These are phyloP conservation scores for Astropecten irregularis DNA, from an alignment of 53 echinoderm and acorn worm species.

Conservation along the genomic window DNA sequence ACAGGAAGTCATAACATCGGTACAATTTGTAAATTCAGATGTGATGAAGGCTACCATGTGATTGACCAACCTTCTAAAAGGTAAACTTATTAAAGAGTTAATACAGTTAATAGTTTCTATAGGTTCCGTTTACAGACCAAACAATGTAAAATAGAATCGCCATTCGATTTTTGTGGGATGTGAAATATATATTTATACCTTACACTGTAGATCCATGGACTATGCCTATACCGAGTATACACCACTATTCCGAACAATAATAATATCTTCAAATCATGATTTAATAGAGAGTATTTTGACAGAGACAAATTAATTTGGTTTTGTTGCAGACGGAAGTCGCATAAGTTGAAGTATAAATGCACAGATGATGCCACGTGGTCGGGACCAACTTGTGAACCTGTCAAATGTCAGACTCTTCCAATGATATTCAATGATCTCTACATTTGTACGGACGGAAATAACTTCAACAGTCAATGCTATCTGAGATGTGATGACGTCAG, in stretches of 20 bases:
- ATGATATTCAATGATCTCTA: constrained; percentile 62
- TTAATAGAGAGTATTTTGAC: too few relatives aligned
- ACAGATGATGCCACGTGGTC: constrained; percentile 66
- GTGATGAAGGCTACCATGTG: constrained; percentile 73
- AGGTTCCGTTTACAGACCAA: too few relatives aligned
- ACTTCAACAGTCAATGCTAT: constrained; percentile 72
- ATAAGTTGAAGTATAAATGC: constrained; percentile 62
- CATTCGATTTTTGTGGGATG: too few relatives aligned
- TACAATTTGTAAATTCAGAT: constrained; percentile 71
- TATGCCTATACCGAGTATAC: too few relatives aligned
- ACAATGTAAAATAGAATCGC: too few relatives aligned
- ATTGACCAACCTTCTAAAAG: constrained; percentile 37
- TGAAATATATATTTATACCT: too few relatives aligned
- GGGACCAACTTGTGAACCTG: constrained; percentile 67
- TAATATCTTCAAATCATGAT: too few relatives aligned
- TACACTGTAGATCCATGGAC: too few relatives aligned
- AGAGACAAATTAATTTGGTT: too few relatives aligned
- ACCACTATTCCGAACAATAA: too few relatives aligned
- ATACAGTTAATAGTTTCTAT: too few relatives aligned
- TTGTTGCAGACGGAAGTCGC: constrained; percentile 14
- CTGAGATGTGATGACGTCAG: constrained; percentile 60
- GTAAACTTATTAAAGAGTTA: too few relatives aligned
- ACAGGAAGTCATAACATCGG: constrained; percentile 71
- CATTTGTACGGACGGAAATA: constrained; percentile 75
- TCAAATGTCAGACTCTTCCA: constrained; percentile 59